These are phyloP conservation scores for Andrena bucephala DNA, from an alignment of 2,888 invertebrate genomes.

Conservation along the genomic window DNA sequence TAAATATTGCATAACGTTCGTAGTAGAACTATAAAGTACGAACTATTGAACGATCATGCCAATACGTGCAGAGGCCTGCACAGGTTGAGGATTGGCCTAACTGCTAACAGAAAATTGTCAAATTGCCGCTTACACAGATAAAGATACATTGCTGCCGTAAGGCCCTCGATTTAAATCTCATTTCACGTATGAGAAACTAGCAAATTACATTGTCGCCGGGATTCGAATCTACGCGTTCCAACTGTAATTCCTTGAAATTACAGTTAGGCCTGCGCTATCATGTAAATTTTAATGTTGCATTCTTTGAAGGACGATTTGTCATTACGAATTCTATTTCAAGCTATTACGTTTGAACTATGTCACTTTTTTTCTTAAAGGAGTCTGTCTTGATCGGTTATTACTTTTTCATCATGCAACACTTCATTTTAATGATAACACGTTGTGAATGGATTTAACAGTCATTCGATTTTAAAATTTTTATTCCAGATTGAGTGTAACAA, in stretches of 20 bases:
- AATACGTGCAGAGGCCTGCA: constrained; percentile 3
- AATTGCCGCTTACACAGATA: constrained; percentile 23
- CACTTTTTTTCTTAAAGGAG: background rate
- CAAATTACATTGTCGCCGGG: constrained; percentile 25
- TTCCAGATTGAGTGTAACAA: background rate
- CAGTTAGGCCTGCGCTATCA: background rate
- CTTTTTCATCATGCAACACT: background rate
- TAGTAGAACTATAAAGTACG: background rate
- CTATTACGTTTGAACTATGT: background rate
- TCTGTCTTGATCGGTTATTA: background rate
- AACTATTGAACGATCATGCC: constrained; percentile 10
- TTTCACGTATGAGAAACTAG: constrained; percentile 30
- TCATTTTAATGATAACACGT: background rate
- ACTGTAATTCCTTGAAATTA: constrained; percentile 29
- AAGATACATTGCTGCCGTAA: constrained; percentile 10
- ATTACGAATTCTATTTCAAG: background rate
- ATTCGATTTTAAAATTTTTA: background rate
- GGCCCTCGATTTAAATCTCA: constrained; percentile 31
- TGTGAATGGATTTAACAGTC: background rate
- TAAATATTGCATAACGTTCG: background rate
- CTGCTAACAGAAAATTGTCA: constrained; percentile 3
- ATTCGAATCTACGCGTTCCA: constrained; percentile 19
- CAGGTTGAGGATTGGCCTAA: too few species aligned
- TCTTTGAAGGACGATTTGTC: background rate
- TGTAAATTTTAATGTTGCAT: background rate